A percentile compares a stretch with the other conserved stretches of the same genome.
Evolutionary conservation across 2,797 vertebrate genomes (phyloP).

Genomic region (Rhincodon typus): DNA sequence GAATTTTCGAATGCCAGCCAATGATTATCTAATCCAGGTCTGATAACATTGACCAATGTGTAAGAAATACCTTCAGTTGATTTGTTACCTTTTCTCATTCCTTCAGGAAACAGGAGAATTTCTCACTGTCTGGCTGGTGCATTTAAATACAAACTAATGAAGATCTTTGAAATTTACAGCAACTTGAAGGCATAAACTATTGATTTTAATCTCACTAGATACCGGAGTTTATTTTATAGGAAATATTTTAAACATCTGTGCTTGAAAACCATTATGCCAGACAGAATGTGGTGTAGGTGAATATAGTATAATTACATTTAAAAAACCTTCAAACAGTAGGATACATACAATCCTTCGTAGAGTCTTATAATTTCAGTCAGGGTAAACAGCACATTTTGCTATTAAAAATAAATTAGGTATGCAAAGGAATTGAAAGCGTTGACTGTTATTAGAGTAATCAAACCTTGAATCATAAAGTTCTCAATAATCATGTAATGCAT

Average conservation of each 20-base stretch:
- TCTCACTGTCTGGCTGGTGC: background rate
- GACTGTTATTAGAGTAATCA: background rate
- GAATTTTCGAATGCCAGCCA: background rate
- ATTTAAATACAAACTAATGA: background rate
- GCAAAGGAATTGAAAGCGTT: background rate
- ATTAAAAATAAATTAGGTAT: slow-evolving; percentile 3
- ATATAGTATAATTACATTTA: background rate
- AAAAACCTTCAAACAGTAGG: background rate
- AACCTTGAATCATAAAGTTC: background rate
- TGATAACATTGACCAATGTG: background rate
- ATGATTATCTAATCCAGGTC: background rate
- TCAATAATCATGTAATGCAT: background rate
- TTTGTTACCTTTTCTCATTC: background rate
- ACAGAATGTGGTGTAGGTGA: background rate
- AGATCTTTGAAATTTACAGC: background rate
- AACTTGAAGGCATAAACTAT: background rate
- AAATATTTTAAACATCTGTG: slow-evolving; percentile 5
- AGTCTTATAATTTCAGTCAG: background rate
- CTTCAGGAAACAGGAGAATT: background rate
- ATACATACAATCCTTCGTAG: background rate
- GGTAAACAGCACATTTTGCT: background rate
- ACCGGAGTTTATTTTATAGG: background rate
- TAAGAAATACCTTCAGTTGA: background rate
- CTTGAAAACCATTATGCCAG: background rate
- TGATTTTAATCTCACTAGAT: background rate